phyloP scores from a whole-genome alignment of 2,888 invertebrate genomes.

The Macrosoma leucophasiata region DNA sequence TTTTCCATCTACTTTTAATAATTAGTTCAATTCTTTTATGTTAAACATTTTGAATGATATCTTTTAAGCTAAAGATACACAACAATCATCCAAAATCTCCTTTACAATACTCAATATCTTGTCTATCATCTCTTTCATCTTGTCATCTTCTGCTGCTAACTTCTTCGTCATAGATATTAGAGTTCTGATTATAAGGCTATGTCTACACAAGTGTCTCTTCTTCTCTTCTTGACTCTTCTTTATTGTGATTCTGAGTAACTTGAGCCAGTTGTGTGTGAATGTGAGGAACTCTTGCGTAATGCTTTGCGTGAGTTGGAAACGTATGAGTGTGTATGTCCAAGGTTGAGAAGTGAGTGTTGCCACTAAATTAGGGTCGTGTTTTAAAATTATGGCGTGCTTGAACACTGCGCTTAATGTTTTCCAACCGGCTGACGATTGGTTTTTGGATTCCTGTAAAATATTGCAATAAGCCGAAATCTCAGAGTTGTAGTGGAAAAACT shows the following conservation, averaged over 20 bases:
- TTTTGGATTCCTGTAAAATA: conserved; percentile 45
- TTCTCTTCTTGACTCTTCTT: conserved; percentile 39
- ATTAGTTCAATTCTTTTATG: too few species aligned
- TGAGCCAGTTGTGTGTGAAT: conserved; percentile 55
- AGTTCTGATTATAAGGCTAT: conserved; percentile 51
- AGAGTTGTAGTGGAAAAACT: too few species aligned
- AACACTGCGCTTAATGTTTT: conserved; percentile 56
- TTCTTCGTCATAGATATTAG: conserved; percentile 44
- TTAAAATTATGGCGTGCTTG: conserved; percentile 52
- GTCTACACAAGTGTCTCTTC: conserved; percentile 38
- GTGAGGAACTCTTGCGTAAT: conserved; percentile 49
- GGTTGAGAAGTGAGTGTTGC: conserved; percentile 56
- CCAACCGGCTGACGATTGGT: conserved; percentile 56
- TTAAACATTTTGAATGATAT: too few species aligned
- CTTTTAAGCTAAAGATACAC: too few species aligned
- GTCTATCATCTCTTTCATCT: conserved; percentile 36
- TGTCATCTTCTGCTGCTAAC: conserved; percentile 33
- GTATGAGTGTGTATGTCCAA: conserved; percentile 57
- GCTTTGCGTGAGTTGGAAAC: conserved; percentile 57
- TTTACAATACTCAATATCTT: conserved; percentile 39
- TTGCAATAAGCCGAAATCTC: neutral
- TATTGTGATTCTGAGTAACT: conserved; percentile 48
- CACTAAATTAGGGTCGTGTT: conserved; percentile 50
- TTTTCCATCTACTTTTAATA: too few species aligned
- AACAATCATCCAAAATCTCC: conserved; percentile 41